Evolutionary conservation across 2,888 invertebrate species (phyloP).

Genomic region (Bugula neritina): DNA sequence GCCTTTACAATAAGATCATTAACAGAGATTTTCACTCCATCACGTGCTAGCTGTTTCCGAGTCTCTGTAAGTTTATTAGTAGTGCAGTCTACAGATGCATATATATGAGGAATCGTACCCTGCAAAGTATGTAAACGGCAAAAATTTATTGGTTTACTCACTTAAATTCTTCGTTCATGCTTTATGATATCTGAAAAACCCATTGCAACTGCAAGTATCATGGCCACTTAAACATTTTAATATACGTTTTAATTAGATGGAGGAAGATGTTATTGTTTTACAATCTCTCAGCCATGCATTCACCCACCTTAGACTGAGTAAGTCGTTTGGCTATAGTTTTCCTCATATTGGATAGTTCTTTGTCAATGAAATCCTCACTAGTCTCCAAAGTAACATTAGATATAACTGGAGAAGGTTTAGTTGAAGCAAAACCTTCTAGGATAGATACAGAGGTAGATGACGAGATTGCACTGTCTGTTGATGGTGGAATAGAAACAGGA

Average conservation of each 20-base stretch:
- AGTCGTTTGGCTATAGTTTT: constrained; percentile 63
- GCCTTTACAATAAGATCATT: constrained; percentile 67
- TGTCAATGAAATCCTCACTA: constrained; percentile 54
- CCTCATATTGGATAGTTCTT: constrained; percentile 61
- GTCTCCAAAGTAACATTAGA: background rate
- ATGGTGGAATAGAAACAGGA: constrained; percentile 32
- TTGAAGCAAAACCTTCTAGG: background rate
- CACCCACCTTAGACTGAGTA: constrained; percentile 60
- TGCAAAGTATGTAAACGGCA: too few relatives aligned
- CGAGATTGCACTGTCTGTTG: constrained; percentile 29
- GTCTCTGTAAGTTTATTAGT: constrained; percentile 57
- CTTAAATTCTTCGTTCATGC: too few relatives aligned
- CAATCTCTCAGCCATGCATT: too few relatives aligned
- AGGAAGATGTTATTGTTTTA: too few relatives aligned
- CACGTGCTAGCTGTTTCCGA: constrained; percentile 56
- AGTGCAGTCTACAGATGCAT: constrained; percentile 59
- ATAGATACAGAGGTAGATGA: background rate
- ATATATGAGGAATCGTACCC: constrained; percentile 64
- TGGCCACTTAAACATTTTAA: too few relatives aligned
- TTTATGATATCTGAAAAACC: too few relatives aligned
- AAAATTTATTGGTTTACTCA: too few relatives aligned
- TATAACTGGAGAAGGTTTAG: background rate
- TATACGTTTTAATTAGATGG: too few relatives aligned
- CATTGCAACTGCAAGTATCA: too few relatives aligned
- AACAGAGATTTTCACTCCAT: constrained; percentile 60